Evolutionary conservation across 2,797 vertebrate genomes (phyloP), one percentile per base, ranked within the genome.

Genomic region (Petrocephalus schoutedeni): DNA sequence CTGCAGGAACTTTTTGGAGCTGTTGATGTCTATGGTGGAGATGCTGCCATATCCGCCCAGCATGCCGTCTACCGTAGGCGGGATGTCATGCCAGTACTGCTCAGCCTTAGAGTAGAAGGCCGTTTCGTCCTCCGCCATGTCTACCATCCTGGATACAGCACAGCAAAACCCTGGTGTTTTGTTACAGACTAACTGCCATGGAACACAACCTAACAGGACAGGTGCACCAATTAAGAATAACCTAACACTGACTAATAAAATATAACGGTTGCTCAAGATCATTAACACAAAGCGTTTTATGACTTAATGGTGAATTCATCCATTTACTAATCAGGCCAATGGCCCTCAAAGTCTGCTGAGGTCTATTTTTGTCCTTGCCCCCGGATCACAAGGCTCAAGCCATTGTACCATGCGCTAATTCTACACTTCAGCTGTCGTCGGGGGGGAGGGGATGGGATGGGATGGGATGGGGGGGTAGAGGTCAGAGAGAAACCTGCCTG

Each of bases 61-160:
- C 98, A 99, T 99, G 88, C 98, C 98, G 0, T 99, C 98, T 93
- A 99, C 98, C 0, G 98, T 99, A 90, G 98, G 93, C 0, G 97
- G 93, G 16, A 98, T 92, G 0, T 98, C 97, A 88, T 94, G 97
- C 98, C 98, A 99, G 94, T 99, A 99, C 32, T 90, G 96, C 94
- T 98, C 94, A 0, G 98, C 98, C 88, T 98, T 98, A 28, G 96
- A 95, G 92, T 99, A 99, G 93, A 99, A 99, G 56, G 94, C 94
- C 0, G 93, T 58, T 92, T 98, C 95, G 0, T 97, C 92, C 59
- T 95, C 96, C 41, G 94, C 95, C 57, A 95, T 93, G 87, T 97
- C 96, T 0, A 95, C 96, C 36, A 98, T 97, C 95, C 97, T 97
- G 91, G 89, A 80, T 71, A 54, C 53, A 85, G 36, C 54, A 28